These are phyloP conservation scores for Pteria penguin DNA, from an alignment of 2,888 invertebrate genomes.

Conservation along the genomic window DNA sequence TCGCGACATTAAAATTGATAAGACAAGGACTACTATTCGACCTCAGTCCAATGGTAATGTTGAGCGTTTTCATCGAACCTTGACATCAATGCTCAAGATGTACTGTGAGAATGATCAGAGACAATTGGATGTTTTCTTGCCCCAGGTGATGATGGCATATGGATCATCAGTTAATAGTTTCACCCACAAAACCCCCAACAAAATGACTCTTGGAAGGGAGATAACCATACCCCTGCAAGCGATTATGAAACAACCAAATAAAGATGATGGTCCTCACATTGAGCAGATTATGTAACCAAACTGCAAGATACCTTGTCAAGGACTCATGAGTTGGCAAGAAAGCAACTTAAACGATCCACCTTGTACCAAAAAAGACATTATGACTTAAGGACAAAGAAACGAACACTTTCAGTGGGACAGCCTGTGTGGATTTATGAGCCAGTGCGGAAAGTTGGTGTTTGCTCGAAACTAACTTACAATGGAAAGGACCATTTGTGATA, in stretches of 20 bases:
- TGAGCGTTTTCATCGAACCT: too few species aligned
- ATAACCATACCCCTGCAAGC: constrained; percentile 42
- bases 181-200: constrained; percentile 18
- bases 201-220: constrained; percentile 24
- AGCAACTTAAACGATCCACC: constrained; percentile 18
- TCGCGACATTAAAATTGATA: too few species aligned
- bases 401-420: constrained; percentile 23
- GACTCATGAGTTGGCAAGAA: constrained; percentile 30
- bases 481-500: constrained; percentile 46
- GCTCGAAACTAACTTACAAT: constrained; percentile 37
- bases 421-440: constrained; percentile 44
- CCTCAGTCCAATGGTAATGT: too few species aligned
- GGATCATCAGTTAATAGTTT: too few species aligned
- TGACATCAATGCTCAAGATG: too few species aligned
- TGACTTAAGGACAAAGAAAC: constrained; percentile 33
- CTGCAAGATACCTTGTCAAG: constrained; percentile 7
- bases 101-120: too few species aligned
- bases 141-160: too few species aligned
- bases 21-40: too few species aligned
- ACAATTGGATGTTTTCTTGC: too few species aligned
- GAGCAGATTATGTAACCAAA: constrained; percentile 19
- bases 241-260: constrained; percentile 14
- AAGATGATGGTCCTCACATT: neutral
- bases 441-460: constrained; percentile 28
- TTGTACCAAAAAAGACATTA: constrained; percentile 45